Percentiles rank a stretch among this genome's conserved stretches.
Conservation (phyloP, 2,888 invertebrate genomes). For the Andricus curvator region DNA sequence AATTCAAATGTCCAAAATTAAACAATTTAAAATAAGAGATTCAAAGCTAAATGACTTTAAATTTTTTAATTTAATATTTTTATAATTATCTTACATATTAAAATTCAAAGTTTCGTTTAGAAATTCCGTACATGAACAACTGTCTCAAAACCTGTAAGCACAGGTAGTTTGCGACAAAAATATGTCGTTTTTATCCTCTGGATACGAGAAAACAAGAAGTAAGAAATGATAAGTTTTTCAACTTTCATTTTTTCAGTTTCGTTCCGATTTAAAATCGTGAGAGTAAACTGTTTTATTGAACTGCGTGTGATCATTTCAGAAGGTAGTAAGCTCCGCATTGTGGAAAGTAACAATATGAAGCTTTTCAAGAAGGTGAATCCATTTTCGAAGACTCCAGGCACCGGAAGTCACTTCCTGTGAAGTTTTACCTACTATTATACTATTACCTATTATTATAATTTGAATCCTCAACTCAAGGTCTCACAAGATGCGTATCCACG, state of each 20-base stretch:
- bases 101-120: too few relatives aligned
- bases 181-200: neutral
- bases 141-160: too few relatives aligned
- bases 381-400: constrained; percentile 43
- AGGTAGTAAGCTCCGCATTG: neutral
- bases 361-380: constrained; percentile 11
- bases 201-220: neutral
- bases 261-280: neutral
- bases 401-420: constrained; percentile 56
- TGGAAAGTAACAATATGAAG: constrained; percentile 25
- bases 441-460: constrained; percentile 49
- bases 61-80: too few relatives aligned
- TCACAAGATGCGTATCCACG: constrained; percentile 34
- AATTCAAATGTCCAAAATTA: too few relatives aligned
- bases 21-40: too few relatives aligned
- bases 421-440: constrained; percentile 50
- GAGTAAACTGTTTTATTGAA: constrained; percentile 2
- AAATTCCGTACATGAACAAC: too few relatives aligned
- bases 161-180: too few relatives aligned
- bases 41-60: too few relatives aligned
- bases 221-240: neutral
- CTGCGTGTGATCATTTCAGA: constrained; percentile 22
- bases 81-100: too few relatives aligned
- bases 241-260: neutral
- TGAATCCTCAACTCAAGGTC: constrained; percentile 53